These are phyloP conservation scores for Felis chaus DNA, from an alignment of 2,113 vertebrate species.

Conservation along the genomic window DNA sequence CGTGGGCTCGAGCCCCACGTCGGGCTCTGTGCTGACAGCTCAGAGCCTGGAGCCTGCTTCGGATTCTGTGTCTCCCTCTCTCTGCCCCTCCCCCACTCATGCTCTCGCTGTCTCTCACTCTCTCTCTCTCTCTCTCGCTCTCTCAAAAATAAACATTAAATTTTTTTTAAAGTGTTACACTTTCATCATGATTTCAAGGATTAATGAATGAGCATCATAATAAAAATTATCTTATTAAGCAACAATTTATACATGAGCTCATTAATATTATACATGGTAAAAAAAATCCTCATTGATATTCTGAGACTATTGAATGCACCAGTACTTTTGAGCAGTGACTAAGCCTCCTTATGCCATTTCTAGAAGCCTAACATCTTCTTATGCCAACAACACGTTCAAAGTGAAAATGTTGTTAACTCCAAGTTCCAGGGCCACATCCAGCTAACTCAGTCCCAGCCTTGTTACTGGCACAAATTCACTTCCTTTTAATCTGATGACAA, in stretches of 20 bases:
- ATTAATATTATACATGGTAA: neutral
- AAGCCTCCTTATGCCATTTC: neutral
- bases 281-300: neutral
- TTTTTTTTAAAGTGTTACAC: no score
- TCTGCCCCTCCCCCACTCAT: no score
- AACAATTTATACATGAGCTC: neutral
- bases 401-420: neutral
- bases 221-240: neutral
- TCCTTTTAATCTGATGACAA: neutral
- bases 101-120: no score
- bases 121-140: no score
- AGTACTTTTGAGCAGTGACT: neutral
- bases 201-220: neutral
- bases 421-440: neutral
- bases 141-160: no score
- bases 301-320: neutral
- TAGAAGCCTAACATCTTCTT: neutral
- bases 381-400: neutral
- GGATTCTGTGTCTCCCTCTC: no score
- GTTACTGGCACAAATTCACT: neutral
- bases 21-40: no score
- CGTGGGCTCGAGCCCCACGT: rapidly evolving
- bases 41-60: no score
- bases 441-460: neutral
- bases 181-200: neutral